Conservation (phyloP, 2,797 vertebrate genomes). For the Platalea minor region DNA sequence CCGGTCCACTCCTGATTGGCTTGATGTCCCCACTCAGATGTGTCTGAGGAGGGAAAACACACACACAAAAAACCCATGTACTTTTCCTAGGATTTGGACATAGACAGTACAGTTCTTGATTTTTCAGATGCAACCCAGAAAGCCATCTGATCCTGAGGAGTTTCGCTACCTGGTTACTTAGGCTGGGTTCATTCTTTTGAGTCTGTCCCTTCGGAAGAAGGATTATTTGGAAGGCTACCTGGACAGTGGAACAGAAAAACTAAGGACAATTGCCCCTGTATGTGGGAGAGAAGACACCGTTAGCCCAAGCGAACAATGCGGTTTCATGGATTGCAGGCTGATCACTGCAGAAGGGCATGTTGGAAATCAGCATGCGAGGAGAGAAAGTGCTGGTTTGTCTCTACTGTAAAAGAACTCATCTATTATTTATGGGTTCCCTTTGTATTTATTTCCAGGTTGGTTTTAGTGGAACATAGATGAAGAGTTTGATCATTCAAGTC, state of each 20-base stretch:
- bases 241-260: neutral
- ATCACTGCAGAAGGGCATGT: neutral
- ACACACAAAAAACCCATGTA: constrained; percentile 52
- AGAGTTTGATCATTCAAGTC: neutral
- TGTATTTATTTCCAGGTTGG: neutral
- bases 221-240: neutral
- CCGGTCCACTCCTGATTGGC: constrained; percentile 42
- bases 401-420: neutral
- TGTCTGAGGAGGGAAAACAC: constrained; percentile 67
- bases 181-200: neutral
- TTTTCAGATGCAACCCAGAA: neutral
- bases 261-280: neutral
- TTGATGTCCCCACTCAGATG: constrained; percentile 60
- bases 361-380: neutral
- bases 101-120: constrained; percentile 5
- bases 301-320: neutral
- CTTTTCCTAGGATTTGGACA: constrained; percentile 30
- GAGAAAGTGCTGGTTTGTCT: neutral
- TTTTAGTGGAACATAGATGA: neutral
- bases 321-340: neutral
- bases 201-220: neutral
- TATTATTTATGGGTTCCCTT: neutral
- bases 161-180: neutral
- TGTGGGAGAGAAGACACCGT: neutral
- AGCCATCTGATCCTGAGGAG: neutral